These are phyloP conservation scores for Trachemys scripta DNA, from an alignment of 2,113 vertebrate species.

Conservation along the genomic window DNA sequence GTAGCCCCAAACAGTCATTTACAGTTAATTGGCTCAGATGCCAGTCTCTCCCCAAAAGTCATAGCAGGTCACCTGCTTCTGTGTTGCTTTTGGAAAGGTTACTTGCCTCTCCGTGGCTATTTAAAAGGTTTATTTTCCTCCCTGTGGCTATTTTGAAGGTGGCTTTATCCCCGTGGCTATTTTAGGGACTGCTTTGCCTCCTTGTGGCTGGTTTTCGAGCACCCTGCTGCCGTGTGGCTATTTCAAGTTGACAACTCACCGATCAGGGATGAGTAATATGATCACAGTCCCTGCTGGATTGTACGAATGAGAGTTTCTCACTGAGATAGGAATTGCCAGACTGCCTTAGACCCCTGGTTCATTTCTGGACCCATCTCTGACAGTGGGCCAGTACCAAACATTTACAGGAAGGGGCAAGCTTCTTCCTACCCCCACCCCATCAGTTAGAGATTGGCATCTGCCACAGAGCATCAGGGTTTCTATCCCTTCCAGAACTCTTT, in stretches of 20 bases:
- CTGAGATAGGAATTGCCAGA: background rate
- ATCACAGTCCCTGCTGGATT: background rate
- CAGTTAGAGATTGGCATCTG: background rate
- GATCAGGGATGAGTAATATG: background rate
- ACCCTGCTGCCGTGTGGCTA: background rate
- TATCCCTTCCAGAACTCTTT: background rate
- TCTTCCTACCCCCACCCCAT: background rate
- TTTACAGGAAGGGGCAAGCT: background rate
- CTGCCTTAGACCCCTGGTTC: background rate
- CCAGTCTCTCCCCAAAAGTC: background rate
- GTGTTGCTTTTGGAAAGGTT: background rate
- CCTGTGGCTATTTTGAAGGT: background rate
- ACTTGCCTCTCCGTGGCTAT: background rate
- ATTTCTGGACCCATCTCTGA: background rate
- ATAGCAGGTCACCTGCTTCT: background rate
- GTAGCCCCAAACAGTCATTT: background rate
- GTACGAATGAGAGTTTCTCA: background rate
- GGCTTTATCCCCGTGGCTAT: background rate
- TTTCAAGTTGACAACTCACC: background rate
- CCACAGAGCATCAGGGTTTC: background rate
- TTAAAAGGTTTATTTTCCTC: background rate
- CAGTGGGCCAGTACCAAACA: background rate
- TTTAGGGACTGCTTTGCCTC: background rate
- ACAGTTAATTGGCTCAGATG: background rate
- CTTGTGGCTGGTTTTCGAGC: background rate